These are phyloP conservation scores for Petrocephalus schoutedeni DNA, from an alignment of 2,797 vertebrate genomes.

Conservation along the genomic window DNA sequence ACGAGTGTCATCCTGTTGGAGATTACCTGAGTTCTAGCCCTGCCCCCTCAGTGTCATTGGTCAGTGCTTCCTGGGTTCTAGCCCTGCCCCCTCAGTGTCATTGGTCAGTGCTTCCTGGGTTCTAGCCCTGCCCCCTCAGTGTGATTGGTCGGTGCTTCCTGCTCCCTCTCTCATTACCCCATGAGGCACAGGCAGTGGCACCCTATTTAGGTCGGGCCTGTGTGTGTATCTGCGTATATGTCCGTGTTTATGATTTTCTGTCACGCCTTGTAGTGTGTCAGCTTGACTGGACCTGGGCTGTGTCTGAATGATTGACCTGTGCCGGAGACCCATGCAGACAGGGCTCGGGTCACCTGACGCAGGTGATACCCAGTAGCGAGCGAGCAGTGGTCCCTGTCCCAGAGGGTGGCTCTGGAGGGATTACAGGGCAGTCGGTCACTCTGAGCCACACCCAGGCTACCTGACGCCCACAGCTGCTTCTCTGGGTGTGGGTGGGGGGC, in stretches of 20 bases:
- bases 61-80: not conserved
- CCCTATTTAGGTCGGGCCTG: not conserved
- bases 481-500: not conserved
- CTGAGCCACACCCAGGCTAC: conserved; percentile 42
- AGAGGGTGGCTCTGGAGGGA: conserved; percentile 54
- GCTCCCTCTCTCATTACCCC: not conserved
- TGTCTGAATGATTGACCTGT: not conserved
- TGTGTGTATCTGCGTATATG: not conserved
- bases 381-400: conserved; percentile 55
- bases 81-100: not conserved
- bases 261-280: not conserved
- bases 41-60: not conserved
- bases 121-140: not conserved
- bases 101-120: not conserved
- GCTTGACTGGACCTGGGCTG: not conserved
- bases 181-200: not conserved
- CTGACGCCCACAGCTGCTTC: not conserved
- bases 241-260: not conserved
- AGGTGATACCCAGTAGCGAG: conserved; percentile 64
- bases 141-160: not conserved
- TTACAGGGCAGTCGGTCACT: conserved; percentile 56
- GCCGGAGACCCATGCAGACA: not conserved
- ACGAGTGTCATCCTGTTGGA: not conserved
- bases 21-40: not conserved
- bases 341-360: conserved; percentile 54